Evolutionary conservation across 2,888 invertebrate genomes (phyloP), one percentile per base, ranked within the genome.

Genomic region (Nymphalis polychloros): DNA sequence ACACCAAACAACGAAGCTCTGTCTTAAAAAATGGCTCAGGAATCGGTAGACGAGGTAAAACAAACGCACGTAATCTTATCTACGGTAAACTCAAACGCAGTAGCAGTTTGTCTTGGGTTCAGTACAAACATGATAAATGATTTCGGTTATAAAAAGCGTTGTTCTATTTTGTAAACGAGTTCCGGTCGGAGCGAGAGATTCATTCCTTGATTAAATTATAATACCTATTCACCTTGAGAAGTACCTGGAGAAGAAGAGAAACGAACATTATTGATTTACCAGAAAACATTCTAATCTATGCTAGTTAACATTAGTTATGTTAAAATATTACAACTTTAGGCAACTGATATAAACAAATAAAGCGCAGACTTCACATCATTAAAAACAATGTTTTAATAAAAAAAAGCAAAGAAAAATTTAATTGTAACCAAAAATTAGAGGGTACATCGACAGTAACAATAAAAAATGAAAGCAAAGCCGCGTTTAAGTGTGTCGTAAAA

Each of bases 141-240:
- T 86, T 92, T 90, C 85, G 88, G 86, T 89, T 87, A 84, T 83
- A 90, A 90, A 89, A 89, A 89, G 84, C 84, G 88, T 85, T 88
- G 87, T 84, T 87, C 85, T 89, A 86, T 87, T 87, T 87, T 84
- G 81, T 86, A 86, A 88, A 87, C 85, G 88, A 87, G 90, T 88
- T 90, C 92, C 92, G 90, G 92, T 90, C 77, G 86, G 81, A 83
- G 86, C 83, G 79, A 84, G 87, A 84, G 84, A 84, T 85, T 87
- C 86, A 84, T 83, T 88, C 86, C 87, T 87, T 86, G 85, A 82
- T 88, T 89, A 88, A 85, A 85, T 90, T 82, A 85, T 85, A 90
- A 89, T 89, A 91, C 91, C 91, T 90, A 91, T 91, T 92, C 90
- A 92, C 90, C 90, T 91, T 91, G 91, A 90, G 91, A 92, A 92